Conservation (phyloP, 2,113 vertebrate genomes). For the Syngnathus floridae region DNA sequence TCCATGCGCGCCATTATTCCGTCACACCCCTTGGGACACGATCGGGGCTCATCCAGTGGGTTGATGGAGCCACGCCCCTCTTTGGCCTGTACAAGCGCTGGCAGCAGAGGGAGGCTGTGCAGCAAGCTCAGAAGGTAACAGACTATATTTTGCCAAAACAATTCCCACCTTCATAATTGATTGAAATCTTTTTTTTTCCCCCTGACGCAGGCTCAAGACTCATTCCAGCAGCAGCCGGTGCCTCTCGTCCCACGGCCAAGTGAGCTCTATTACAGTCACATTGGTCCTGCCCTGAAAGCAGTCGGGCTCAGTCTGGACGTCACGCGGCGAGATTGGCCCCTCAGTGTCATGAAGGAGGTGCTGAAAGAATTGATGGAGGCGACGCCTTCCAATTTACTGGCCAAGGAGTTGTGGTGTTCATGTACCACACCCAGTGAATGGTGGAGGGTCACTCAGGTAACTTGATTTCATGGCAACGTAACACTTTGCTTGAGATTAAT, state of each 20-base stretch:
- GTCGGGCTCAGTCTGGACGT: conserved; percentile 91
- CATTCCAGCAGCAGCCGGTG: conserved; percentile 85
- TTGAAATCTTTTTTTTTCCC: not conserved
- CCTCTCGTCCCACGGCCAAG: conserved; percentile 93
- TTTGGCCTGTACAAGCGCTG: conserved; percentile 98
- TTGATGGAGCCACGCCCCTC: conserved; percentile 91
- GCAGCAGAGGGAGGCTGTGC: conserved; percentile 90
- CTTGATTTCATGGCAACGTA: not conserved
- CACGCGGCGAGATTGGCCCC: conserved; percentile 92
- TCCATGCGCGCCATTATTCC: conserved; percentile 93
- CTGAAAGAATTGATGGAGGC: conserved; percentile 93
- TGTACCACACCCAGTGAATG: conserved; percentile 94
- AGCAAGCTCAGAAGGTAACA: conserved; percentile 89
- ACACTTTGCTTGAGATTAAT: not conserved
- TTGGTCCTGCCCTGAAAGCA: conserved; percentile 88
- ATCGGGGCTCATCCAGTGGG: conserved; percentile 97
- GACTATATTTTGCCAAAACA: not conserved
- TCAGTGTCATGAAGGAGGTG: conserved; percentile 92
- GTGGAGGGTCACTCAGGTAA: conserved; percentile 98
- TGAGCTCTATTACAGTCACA: conserved; percentile 97
- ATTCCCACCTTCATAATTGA: not conserved
- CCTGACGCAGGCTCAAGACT: conserved; percentile 79
- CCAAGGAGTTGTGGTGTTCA: conserved; percentile 97
- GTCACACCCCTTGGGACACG: conserved; percentile 94
- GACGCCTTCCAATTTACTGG: conserved; percentile 91